Evolutionary conservation across 2,797 vertebrate species (phyloP).

Genomic region (Sarcoramphus papa): DNA sequence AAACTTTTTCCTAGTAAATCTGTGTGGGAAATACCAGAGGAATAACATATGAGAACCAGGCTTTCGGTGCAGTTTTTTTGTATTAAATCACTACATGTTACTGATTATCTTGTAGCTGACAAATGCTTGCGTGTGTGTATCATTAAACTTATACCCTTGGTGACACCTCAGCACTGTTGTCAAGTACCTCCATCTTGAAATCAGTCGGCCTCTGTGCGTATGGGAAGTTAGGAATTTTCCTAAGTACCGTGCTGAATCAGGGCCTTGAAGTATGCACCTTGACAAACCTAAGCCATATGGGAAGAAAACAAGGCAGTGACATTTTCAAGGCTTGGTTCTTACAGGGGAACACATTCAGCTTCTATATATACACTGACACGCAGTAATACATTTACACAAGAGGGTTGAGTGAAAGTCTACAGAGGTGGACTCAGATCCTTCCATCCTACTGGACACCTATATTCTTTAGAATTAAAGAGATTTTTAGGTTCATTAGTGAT

Average conservation of each 20-base stretch:
- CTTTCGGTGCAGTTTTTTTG: not conserved
- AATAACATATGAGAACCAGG: not conserved
- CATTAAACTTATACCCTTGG: slow-evolving; percentile 1
- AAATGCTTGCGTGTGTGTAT: not conserved
- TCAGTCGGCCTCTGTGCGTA: not conserved
- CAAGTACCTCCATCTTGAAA: not conserved
- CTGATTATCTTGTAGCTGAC: not conserved
- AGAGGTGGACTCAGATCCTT: not conserved
- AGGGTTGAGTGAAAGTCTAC: not conserved
- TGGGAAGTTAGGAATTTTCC: not conserved
- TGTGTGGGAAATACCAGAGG: not conserved
- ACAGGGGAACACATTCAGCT: not conserved
- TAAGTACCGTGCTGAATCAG: not conserved
- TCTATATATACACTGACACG: accelerated
- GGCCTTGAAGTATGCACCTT: not conserved
- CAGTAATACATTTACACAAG: not conserved
- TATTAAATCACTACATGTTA: not conserved
- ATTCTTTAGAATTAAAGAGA: not conserved
- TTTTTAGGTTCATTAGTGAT: not conserved
- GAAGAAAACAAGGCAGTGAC: not conserved
- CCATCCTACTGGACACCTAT: not conserved
- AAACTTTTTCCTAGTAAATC: not conserved
- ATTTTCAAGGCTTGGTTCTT: not conserved
- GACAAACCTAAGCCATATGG: not conserved
- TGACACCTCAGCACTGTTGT: not conserved